Evolutionary conservation across 2,797 vertebrate genomes (phyloP).

Genomic region (Margarornis squamiger): DNA sequence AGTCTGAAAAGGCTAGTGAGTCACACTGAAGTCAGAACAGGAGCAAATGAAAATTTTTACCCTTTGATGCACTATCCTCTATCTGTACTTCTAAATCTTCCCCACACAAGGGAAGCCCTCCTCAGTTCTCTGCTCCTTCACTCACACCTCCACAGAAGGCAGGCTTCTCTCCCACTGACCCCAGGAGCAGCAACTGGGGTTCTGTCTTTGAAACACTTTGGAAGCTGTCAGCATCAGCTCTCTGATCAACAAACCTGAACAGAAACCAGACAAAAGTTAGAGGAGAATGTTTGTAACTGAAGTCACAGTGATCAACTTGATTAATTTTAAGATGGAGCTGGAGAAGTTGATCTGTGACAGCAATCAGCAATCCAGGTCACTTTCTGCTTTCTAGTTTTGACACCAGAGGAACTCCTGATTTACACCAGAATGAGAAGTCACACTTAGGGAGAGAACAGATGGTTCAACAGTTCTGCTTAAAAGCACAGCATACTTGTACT

Average conservation of each 20-base stretch:
- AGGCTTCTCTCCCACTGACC: neutral
- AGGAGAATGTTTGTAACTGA: neutral
- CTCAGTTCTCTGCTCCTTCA: neutral
- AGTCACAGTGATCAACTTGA: neutral
- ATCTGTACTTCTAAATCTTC: neutral
- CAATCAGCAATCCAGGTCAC: neutral
- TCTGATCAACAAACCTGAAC: neutral
- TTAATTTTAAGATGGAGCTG: neutral
- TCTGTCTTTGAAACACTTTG: neutral
- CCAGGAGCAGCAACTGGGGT: neutral
- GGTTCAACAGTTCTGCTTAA: neutral
- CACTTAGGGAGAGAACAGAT: neutral
- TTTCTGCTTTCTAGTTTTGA: neutral
- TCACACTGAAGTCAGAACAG: neutral
- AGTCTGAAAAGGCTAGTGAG: neutral
- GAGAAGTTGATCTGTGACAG: neutral
- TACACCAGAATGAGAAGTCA: neutral
- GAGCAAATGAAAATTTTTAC: neutral
- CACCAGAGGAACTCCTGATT: neutral
- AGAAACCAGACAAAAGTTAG: neutral
- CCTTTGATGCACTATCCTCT: neutral
- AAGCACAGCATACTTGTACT: neutral
- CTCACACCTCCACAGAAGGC: neutral
- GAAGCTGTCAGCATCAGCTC: neutral
- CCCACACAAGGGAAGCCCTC: neutral